Evolutionary conservation across 2,888 invertebrate species (phyloP), one percentile per base, ranked within the genome.

Genomic region (Heliconius aoede): DNA sequence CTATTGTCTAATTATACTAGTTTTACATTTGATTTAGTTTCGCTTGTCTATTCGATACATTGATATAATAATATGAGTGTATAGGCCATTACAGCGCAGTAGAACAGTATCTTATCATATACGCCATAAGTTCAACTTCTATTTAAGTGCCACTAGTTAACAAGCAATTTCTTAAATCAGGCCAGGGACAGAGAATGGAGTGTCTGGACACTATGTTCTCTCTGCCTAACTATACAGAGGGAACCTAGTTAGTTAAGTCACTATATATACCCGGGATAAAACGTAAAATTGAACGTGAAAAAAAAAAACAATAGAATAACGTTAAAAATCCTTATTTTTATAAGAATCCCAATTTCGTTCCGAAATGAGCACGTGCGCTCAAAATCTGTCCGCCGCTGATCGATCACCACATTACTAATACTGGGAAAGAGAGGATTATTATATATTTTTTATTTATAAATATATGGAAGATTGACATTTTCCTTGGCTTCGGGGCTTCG

Each of bases 401-500:
- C 81, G 86, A 87, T 87, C 85, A 83, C 82, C 81, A 73, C 60
- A 81, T 81, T 83, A 81, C 82, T 81, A 82, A 81, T 83, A 81
- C 82, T 81, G 80, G 78, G 78, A 80, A 79, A 62, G 76, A 76
- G 76, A 76, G 77, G 83, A 82, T 83, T 83, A 64, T 64, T 64
- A 36, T n/a, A 64, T 36, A 84, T 85, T 82, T 83, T n/a, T 83
- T 83, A 84, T 85, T 85, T 84, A 83, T 84, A 68, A 46, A 28
- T 68, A 82, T 83, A 82, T 84, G 80, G 81, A 80, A 83, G 86
- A 86, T 87, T 88, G 87, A 86, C 87, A 82, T 86, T 86, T 88
- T 86, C 85, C 86, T 85, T 84, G 82, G 81, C 77, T 79, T 74
- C 32, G 64, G 32, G 24, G 76, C 81, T 82, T 55, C n/a, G 51